Evolutionary conservation across 2,113 vertebrate species (phyloP), one percentile per base, ranked within the genome.

Genomic region (Artemisiospiza belli): DNA sequence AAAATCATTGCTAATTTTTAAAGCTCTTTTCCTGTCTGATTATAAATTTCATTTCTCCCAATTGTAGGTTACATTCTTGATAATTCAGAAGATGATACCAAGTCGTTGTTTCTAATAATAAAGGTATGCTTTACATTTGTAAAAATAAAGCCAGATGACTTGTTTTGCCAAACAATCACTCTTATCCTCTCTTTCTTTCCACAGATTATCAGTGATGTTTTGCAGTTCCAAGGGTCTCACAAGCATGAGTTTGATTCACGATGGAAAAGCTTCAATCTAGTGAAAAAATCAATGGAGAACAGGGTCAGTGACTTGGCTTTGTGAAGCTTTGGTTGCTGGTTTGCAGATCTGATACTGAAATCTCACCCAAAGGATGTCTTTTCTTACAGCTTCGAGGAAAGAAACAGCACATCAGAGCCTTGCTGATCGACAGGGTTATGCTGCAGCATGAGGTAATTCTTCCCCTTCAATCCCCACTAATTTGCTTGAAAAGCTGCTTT

Each of bases 251-350:
- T 99, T 97, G 99, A 99, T 95, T 99, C 99, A 3, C 98, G 99
- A 43, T 99, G 99, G 99, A 99, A 99, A 96, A 99, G 99, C 97
- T 99, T 99, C 98, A 99, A 98, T 90, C 97, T 99, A 68, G 99
- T 99, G 94, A 99, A 99, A 96, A 99, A 99, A 94, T 99, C 99
- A 25, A 99, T 99, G 99, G 99, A 99, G 97, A 99, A 99, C 97
- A 98, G 98, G 98, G 99, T 99, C 67, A 98, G 98, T 97, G 98
- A 80, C 58, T 96, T 93, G 93, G 87, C 43, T 92, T 63, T 82
- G 31, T 79, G 72, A 92, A 72, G 27, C 44, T 57, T 95, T 35
- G 76, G 0, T 33, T 77, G 27, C 21, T 68, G 49, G 9, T 17
- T 70, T 68, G 51, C 19, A 67, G 11, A 35, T 46, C 11, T 11